Base-by-base conservation (phyloP, 2,888 invertebrate species). In the Tetranychus truncatus region DNA sequence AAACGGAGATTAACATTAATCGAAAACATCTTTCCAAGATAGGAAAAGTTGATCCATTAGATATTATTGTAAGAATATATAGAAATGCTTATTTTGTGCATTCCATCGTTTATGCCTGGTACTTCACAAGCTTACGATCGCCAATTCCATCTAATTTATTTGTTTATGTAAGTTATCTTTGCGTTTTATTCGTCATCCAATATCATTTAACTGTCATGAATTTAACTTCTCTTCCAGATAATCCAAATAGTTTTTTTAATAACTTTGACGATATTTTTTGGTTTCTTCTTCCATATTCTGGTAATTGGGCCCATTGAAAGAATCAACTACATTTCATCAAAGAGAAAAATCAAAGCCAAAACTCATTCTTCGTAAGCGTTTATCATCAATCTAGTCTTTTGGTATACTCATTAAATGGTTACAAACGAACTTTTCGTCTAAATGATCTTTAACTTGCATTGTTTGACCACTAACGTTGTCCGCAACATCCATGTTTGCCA, bases 381-480 rank as follows among this genome's bases (percentile, higher is more conserved):
- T 34, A 34, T 34, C 34, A 4, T 34, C 34, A 4, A 5, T 34
- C 34, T 34, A 34, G 2, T 5, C 34, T 34, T 34, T 34, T 4
- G 34, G 5, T 34, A 5, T 34, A 34, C 34, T 34, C 34, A 5
- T 24, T 5, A 34, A 34, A 34, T 34, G 24, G 24, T 24, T 24
- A 1, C 2, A 24, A 34, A 34, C 4, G 34, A 5, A 34, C 76
- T 94, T 87, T 66, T 91, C 88, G 79, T 94, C 95, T 79, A 97
- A 89, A 81, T 92, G 92, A 84, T 97, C 96, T 81, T 89, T 89
- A 0, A 92, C 90, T 80, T 88, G 89, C 9, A 24, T 20, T 77
- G 86, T 84, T 82, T 89, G 89, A 45, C 89, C 89, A 77, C 87
- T 86, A 82, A 88, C 88, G 76, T 87, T 85, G 81, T 91, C 89